These are phyloP conservation scores for Caenorhabditis imperialis DNA, from an alignment of 2,888 invertebrate genomes.

Conservation along the genomic window DNA sequence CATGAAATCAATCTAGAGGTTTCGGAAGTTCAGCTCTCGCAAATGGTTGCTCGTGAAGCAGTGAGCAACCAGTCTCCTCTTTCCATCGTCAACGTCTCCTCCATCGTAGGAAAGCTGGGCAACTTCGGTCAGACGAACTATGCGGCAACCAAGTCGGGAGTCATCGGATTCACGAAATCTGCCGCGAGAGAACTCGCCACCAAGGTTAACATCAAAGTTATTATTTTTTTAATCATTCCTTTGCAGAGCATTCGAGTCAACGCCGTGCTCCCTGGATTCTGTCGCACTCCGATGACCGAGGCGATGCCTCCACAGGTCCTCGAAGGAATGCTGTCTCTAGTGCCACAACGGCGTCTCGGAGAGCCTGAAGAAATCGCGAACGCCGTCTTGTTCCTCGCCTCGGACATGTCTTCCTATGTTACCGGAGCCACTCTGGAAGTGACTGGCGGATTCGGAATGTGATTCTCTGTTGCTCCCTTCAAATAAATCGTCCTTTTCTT, in stretches of 20 bases:
- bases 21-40: constrained; percentile 85
- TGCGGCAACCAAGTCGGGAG: constrained; percentile 91
- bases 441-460: constrained; percentile 84
- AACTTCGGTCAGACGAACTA: constrained; percentile 92
- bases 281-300: constrained; percentile 88
- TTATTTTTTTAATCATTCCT: no score
- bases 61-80: constrained; percentile 82
- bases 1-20: no score
- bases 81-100: constrained; percentile 88
- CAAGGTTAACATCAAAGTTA: no score
- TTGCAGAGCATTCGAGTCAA: constrained; percentile 81
- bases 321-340: constrained; percentile 55
- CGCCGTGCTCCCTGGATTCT: constrained; percentile 89
- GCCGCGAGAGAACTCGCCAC: constrained; percentile 89
- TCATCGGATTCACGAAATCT: constrained; percentile 88
- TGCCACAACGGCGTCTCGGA: constrained; percentile 71
- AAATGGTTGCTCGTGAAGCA: constrained; percentile 86
- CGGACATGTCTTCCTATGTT: constrained; percentile 88
- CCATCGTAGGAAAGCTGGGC: constrained; percentile 87
- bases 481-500: constrained; percentile 3
- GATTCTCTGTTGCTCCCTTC: constrained; percentile 1
- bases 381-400: constrained; percentile 88
- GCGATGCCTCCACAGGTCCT: constrained; percentile 84
- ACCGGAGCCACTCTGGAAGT: constrained; percentile 90
- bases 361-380: constrained; percentile 87